A percentile compares a stretch with the other conserved stretches of the same genome.
Evolutionary conservation across 2,113 vertebrate species (phyloP).

Genomic region (Callaeas wilsoni): DNA sequence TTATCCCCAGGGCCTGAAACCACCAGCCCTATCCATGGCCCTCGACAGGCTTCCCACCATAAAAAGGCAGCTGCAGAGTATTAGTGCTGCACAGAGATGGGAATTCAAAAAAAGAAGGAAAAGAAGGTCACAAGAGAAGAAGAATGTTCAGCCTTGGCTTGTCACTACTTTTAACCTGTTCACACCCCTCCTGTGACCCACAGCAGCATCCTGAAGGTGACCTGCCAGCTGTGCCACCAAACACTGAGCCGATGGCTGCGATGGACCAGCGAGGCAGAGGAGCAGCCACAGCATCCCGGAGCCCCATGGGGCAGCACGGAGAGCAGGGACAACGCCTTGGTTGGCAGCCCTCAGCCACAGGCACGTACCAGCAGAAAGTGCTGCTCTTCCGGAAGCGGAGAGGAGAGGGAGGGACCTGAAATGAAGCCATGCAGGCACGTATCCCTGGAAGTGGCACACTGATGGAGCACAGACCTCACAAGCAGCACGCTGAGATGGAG

Average conservation of each 20-base stretch:
- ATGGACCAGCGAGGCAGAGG: not conserved
- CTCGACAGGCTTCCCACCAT: rapidly evolving
- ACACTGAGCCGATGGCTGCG: rapidly evolving
- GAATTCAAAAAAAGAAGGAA: not conserved
- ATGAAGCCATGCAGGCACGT: not conserved
- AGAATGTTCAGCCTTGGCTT: not conserved
- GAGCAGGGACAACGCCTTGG: not conserved
- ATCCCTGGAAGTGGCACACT: not conserved
- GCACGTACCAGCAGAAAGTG: not conserved
- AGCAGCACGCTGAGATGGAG: not conserved
- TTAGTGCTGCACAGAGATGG: not conserved
- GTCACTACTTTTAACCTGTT: not conserved
- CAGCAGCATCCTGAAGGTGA: conserved; percentile 4
- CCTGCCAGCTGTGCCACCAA: not conserved
- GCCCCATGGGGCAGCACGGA: not conserved
- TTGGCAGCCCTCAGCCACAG: not conserved
- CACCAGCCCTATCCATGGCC: not conserved
- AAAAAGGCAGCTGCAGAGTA: not conserved
- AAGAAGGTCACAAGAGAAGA: not conserved
- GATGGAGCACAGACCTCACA: not conserved
- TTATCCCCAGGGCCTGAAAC: not conserved
- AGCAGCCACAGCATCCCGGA: not conserved
- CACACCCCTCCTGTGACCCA: not conserved
- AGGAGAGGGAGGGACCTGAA: conserved; percentile 24
- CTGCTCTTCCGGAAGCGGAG: not conserved